phyloP scores from a whole-genome alignment of 2,113 vertebrate species.

The Forbesichthys agassizii region DNA sequence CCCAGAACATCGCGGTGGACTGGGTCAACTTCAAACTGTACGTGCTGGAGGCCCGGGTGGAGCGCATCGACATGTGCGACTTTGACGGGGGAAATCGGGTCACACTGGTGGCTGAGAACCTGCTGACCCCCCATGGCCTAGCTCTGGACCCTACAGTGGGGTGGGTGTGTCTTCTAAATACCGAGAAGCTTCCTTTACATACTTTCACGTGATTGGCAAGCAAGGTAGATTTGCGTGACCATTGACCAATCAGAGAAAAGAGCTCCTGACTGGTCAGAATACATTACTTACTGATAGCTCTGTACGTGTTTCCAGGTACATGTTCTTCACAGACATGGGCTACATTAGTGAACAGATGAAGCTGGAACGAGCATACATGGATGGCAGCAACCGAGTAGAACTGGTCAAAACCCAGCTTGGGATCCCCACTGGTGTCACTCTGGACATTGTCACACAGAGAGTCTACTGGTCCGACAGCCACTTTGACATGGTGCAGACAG shows the following conservation, averaged over 20 bases:
- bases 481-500: conserved; percentile 75
- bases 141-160: conserved; percentile 75
- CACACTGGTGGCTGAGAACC: conserved; percentile 75
- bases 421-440: conserved; percentile 66
- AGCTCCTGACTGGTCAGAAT: too few relatives aligned
- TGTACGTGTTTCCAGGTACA: conserved; percentile 63
- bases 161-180: conserved; percentile 41
- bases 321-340: conserved; percentile 77
- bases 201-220: too few relatives aligned
- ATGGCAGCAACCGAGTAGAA: conserved; percentile 71
- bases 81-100: conserved; percentile 70
- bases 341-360: conserved; percentile 49
- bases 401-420: conserved; percentile 70
- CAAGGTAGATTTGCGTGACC: too few relatives aligned
- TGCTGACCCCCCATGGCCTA: conserved; percentile 69
- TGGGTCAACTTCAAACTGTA: conserved; percentile 79
- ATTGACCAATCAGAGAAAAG: too few relatives aligned
- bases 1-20: conserved; percentile 75
- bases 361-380: conserved; percentile 77
- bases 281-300: too few relatives aligned
- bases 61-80: conserved; percentile 73
- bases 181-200: background rate
- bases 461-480: conserved; percentile 79
- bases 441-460: conserved; percentile 71
- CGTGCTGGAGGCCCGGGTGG: conserved; percentile 67